phyloP scores from a whole-genome alignment of 2,113 vertebrate genomes.

The Aegithalos caudatus region DNA sequence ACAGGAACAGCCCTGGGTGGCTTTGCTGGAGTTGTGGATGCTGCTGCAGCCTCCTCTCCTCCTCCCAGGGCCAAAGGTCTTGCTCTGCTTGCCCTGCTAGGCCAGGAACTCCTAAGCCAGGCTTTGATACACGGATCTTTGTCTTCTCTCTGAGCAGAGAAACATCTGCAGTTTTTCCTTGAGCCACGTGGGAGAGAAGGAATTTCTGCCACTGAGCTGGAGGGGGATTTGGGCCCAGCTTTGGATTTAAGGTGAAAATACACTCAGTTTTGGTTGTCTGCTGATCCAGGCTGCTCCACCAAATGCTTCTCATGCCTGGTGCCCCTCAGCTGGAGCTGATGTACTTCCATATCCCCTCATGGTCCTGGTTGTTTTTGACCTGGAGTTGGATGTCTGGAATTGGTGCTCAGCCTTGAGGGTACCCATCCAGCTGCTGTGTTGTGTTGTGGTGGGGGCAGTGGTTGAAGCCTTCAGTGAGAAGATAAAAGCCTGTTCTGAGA shows the following conservation, averaged over 20 bases:
- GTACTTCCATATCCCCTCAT: fast-evolving
- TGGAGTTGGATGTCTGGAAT: neutral
- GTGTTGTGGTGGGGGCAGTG: neutral
- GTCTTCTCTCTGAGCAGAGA: neutral
- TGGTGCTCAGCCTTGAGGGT: neutral
- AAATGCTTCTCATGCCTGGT: neutral
- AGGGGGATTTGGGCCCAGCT: neutral
- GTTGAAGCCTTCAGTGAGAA: neutral
- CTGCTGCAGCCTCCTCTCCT: neutral
- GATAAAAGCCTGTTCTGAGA: neutral
- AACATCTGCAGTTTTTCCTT: neutral
- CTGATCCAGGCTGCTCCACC: neutral
- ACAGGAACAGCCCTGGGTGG: neutral
- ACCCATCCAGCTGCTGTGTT: neutral
- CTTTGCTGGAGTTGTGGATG: fast-evolving
- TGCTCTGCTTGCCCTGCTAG: neutral
- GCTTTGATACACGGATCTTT: neutral
- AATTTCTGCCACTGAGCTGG: neutral
- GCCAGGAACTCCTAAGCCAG: neutral
- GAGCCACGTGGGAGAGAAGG: neutral
- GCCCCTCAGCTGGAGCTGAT: neutral
- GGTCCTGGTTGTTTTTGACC: neutral
- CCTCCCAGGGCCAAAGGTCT: neutral
- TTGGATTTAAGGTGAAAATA: neutral
- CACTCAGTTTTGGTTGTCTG: neutral